Evolutionary conservation across 2,113 vertebrate species (phyloP).

Genomic region (Nannospalax galili): DNA sequence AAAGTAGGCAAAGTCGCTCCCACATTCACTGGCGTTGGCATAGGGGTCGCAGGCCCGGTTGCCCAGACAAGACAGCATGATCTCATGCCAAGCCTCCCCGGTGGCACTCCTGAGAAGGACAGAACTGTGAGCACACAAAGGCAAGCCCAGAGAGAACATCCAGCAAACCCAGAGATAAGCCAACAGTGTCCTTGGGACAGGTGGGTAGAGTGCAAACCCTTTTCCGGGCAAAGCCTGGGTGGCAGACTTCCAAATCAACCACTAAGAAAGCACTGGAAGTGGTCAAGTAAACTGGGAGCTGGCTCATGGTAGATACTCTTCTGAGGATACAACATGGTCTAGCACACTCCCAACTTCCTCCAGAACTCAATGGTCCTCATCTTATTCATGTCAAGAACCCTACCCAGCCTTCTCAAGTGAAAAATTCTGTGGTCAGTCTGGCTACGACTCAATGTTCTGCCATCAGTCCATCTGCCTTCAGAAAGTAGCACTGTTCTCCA

Average conservation of each 20-base stretch:
- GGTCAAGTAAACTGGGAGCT: not conserved
- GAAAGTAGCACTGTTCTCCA: not conserved
- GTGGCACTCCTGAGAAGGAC: slow-evolving; percentile 92
- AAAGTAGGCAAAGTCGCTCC: slow-evolving; percentile 97
- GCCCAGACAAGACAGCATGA: slow-evolving; percentile 96
- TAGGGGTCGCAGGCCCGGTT: slow-evolving; percentile 90
- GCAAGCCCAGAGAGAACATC: not conserved
- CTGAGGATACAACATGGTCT: not conserved
- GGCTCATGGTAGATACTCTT: not conserved
- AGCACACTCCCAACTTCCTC: too few species aligned
- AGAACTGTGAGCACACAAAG: not conserved
- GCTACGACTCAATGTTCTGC: not conserved
- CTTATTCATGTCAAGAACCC: not conserved
- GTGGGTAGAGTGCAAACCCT: accelerated
- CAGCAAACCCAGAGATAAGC: too few species aligned
- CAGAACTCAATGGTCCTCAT: not conserved
- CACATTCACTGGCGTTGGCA: slow-evolving; percentile 91
- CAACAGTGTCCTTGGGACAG: not conserved
- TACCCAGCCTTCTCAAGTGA: not conserved
- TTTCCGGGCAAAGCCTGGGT: not conserved
- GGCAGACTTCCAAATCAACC: not conserved
- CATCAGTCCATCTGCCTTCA: not conserved
- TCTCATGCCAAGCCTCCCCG: slow-evolving; percentile 97
- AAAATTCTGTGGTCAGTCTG: too few species aligned
- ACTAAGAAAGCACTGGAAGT: not conserved